These are phyloP conservation scores for Tinea pellionella DNA, from an alignment of 2,888 invertebrate genomes.

Conservation along the genomic window DNA sequence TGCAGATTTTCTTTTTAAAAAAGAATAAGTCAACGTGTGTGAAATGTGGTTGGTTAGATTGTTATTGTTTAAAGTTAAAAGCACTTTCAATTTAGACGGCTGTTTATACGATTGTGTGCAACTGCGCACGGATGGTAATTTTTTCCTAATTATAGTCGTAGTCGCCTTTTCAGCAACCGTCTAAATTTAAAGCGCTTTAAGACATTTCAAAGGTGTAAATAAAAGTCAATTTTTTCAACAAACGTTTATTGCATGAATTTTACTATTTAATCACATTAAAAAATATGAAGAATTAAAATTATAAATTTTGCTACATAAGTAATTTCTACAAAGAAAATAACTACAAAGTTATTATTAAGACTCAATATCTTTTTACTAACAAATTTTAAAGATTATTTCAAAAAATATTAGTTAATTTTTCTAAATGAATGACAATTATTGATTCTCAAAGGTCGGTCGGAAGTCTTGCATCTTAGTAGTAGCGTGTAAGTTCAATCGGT, in stretches of 20 bases:
- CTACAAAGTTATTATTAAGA: neutral
- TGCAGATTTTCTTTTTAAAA: too few relatives aligned
- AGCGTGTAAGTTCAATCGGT: slow-evolving; percentile 28
- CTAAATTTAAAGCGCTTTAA: too few relatives aligned
- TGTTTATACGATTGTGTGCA: too few relatives aligned
- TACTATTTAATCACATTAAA: neutral
- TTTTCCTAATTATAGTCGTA: too few relatives aligned
- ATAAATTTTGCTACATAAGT: neutral
- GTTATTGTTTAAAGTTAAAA: too few relatives aligned
- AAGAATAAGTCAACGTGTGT: too few relatives aligned
- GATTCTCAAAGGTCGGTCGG: neutral
- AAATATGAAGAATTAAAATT: neutral
- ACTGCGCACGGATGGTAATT: too few relatives aligned
- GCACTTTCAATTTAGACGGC: too few relatives aligned
- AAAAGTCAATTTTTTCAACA: neutral
- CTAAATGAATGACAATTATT: neutral
- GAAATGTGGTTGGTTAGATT: too few relatives aligned
- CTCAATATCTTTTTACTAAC: neutral
- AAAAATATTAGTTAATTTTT: neutral
- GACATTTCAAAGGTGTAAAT: neutral
- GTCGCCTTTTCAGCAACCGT: too few relatives aligned
- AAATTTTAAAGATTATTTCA: neutral
- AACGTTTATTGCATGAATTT: slow-evolving; percentile 1
- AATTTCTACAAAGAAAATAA: neutral
- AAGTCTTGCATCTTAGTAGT: slow-evolving; percentile 24